Percentiles rank a stretch among this genome's conserved stretches.
phyloP scores from a whole-genome alignment of 2,888 invertebrate genomes.

The Mycogona germanica region DNA sequence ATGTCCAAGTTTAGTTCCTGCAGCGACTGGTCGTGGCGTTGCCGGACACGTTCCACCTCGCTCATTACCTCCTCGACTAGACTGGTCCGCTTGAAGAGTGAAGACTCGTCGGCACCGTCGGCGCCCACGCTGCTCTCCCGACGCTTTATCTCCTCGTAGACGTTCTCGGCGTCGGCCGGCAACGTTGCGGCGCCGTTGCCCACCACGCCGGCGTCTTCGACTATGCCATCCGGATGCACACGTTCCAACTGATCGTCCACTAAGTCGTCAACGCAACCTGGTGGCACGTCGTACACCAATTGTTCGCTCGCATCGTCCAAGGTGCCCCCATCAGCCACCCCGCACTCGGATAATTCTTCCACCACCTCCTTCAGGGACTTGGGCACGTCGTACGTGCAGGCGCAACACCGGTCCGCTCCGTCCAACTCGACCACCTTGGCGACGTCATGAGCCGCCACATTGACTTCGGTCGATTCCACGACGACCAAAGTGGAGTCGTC shows the following conservation, averaged over 20 bases:
- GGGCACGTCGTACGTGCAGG: slow-evolving; percentile 6
- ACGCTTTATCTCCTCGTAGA: slow-evolving; percentile 6
- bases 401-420: not conserved
- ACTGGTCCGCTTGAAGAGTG: slow-evolving; percentile 11
- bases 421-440: not conserved
- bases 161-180: not conserved
- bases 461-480: not conserved
- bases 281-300: slow-evolving; percentile 4
- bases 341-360: not conserved
- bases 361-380: not conserved
- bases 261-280: not conserved
- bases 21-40: slow-evolving; percentile 64
- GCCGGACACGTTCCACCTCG: slow-evolving; percentile 70
- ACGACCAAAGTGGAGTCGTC: too few species aligned
- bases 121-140: not conserved
- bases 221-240: not conserved
- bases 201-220: not conserved
- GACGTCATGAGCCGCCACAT: not conserved
- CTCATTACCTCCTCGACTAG: slow-evolving; percentile 45
- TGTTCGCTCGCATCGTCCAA: not conserved
- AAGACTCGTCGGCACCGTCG: not conserved
- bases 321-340: not conserved
- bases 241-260: not conserved
- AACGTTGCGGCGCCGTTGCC: not conserved
- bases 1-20: slow-evolving; percentile 77